Base-by-base conservation (phyloP, 1,140 invertebrate species). In the Drosophila jambulina region DNA sequence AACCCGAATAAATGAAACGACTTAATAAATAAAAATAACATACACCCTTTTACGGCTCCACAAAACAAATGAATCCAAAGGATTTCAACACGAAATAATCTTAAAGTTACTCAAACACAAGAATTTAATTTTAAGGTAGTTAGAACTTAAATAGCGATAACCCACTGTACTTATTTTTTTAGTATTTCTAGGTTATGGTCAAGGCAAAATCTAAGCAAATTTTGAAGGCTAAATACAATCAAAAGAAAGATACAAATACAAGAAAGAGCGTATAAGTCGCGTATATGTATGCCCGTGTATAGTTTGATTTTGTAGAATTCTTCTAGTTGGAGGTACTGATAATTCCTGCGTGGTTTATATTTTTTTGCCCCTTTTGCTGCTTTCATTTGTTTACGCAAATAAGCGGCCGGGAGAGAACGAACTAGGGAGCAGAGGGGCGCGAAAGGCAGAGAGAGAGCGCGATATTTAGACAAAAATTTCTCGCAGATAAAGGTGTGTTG, bases 161-260 rank as follows among this genome's bases (percentile, higher is more conserved):
- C 12, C 15, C 13, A 67, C 62, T 42, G 67, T 67, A 53, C 25
- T 67, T 63, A 48, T 48, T 69, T 32, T 51, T 40, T 38, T 29
- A 46, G 46, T 72, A 90, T 84, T 88, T 88, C 84, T 88, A 81
- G 84, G 84, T 88, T 84, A 88, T 88, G 84, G 84, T 88, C 84
- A 88, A 88, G 84, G 84, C 84, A 34, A 80, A 78, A 75, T 78
- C 69, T 68, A 76, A 82, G 83, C 71, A 82, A 60, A 86, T 76
- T 38, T 87, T 87, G 82, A 86, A 86, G 83, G 83, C 82, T 86
- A 87, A 64, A 67, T 67, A 61, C 45, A 84, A 19, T 59, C 17
- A 40, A 17, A 19, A 51, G 40, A 61, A 29, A 49, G 23, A 40
- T n/a, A 40, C 38, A 61, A 29, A 75, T 21, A n/a, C 53, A 34